Evolutionary conservation across 1,140 invertebrate species (phyloP).

Genomic region (Pentalonia nigronervosa): DNA sequence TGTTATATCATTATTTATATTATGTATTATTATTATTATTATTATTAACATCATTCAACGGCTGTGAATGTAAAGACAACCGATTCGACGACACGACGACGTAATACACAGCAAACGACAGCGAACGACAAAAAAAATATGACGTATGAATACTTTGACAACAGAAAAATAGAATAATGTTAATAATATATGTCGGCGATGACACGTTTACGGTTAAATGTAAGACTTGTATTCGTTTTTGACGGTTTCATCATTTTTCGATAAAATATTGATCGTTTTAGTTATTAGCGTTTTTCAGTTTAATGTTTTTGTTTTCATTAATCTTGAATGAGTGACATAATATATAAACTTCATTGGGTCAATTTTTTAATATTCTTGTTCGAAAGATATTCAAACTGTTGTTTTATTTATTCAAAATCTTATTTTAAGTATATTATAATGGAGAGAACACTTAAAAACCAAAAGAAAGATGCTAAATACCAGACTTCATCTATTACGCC

Average conservation of each 20-base stretch:
- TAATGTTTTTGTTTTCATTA: neutral
- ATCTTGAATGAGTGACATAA: too few species aligned
- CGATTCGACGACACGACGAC: neutral
- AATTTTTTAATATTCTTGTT: too few species aligned
- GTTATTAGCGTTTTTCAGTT: neutral
- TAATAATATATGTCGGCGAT: neutral
- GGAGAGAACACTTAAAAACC: too few species aligned
- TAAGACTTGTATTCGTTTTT: neutral
- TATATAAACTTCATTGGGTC: too few species aligned
- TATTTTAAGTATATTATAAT: neutral
- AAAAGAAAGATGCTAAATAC: too few species aligned
- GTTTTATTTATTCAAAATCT: neutral
- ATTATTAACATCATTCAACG: neutral
- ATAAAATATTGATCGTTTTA: neutral
- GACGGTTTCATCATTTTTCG: neutral
- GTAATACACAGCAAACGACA: neutral
- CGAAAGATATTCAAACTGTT: too few species aligned
- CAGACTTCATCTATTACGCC: too few species aligned
- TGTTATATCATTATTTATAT: neutral
- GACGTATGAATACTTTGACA: neutral
- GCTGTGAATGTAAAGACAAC: neutral
- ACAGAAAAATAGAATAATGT: slow-evolving; percentile 9
- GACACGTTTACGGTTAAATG: neutral
- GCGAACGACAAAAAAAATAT: neutral
- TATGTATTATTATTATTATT: neutral